These are phyloP conservation scores for Mycetomoellerius zeteki DNA, from an alignment of 1,140 invertebrate genomes.

Conservation along the genomic window DNA sequence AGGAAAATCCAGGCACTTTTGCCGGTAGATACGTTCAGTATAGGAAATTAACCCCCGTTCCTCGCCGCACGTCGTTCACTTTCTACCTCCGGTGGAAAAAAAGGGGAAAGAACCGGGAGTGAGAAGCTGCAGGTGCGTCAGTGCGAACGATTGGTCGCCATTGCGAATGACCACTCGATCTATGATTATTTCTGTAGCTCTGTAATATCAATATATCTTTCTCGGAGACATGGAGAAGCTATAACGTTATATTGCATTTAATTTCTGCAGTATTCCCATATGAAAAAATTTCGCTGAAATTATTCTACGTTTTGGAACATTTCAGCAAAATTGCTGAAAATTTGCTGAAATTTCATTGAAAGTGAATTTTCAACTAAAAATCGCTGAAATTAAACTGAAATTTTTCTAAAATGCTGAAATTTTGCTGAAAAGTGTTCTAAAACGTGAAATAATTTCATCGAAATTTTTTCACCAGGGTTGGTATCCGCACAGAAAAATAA, in stretches of 20 bases:
- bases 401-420: no score
- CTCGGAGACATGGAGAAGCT: neutral
- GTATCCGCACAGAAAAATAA: neutral
- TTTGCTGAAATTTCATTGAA: no score
- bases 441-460: no score
- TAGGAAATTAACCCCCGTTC: slow-evolving; percentile 50
- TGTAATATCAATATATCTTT: slow-evolving; percentile 23
- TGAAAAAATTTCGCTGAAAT: no score
- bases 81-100: neutral
- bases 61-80: neutral
- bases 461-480: no score
- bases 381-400: no score
- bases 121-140: slow-evolving; percentile 13
- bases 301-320: no score
- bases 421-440: no score
- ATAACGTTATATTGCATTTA: neutral
- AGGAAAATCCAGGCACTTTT: slow-evolving; percentile 16
- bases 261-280: neutral
- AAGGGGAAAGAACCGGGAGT: neutral
- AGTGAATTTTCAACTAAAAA: no score
- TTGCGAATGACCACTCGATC: neutral
- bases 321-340: no score
- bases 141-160: neutral
- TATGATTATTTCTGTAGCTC: slow-evolving; percentile 8
- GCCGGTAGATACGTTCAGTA: slow-evolving; percentile 23